Evolutionary conservation across 2,888 invertebrate species (phyloP).

Genomic region (Agriopis aurantiaria): DNA sequence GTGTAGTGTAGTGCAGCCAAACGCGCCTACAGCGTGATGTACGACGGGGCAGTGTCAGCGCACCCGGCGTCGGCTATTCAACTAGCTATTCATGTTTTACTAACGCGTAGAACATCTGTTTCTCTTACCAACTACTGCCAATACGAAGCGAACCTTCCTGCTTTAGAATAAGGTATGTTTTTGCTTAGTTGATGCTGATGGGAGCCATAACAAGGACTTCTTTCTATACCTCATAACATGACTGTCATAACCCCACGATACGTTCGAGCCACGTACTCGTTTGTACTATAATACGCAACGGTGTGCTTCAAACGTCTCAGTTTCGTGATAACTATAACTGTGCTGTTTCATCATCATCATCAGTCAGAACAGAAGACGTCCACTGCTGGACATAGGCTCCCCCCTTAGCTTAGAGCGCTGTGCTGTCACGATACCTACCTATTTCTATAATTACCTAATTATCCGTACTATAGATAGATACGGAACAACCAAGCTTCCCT

Average conservation of each 20-base stretch:
- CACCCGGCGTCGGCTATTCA: slow-evolving; percentile 13
- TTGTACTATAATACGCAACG: no score
- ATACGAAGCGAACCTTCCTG: background rate
- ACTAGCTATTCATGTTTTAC: slow-evolving; percentile 23
- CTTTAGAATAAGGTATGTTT: background rate
- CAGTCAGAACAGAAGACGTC: no score
- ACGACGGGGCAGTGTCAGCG: slow-evolving; percentile 3
- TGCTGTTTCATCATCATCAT: no score
- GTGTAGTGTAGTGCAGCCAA: no score
- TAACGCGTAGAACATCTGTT: slow-evolving; percentile 30
- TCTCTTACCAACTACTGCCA: background rate
- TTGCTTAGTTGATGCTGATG: background rate
- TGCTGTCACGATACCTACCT: no score
- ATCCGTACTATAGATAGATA: no score
- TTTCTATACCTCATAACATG: slow-evolving; percentile 19
- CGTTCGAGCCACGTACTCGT: background rate
- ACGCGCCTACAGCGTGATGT: background rate
- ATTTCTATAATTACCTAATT: no score
- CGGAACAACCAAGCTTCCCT: no score
- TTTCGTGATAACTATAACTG: no score
- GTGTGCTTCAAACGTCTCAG: background rate
- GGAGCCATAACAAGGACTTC: slow-evolving; percentile 18
- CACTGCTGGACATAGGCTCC: no score
- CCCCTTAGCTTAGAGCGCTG: no score
- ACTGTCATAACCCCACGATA: slow-evolving; percentile 10